A percentile compares a stretch with the other conserved stretches of the same genome.
These are phyloP conservation scores for Onchidella celtica DNA, from an alignment of 2,888 invertebrate genomes.

Conservation along the genomic window DNA sequence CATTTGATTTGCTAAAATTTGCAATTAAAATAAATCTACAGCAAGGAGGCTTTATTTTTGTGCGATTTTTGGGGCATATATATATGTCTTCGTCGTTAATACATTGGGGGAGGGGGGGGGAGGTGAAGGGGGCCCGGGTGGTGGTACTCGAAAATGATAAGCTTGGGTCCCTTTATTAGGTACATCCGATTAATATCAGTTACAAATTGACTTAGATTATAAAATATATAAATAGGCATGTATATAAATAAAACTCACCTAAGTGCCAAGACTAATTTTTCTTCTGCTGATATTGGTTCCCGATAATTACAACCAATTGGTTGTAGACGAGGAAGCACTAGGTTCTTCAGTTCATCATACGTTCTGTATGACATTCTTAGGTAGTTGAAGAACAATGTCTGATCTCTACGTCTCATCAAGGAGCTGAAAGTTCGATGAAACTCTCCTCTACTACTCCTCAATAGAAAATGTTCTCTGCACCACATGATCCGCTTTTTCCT, in stretches of 20 bases:
- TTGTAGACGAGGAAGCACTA: slow-evolving; percentile 24
- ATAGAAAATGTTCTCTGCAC: background rate
- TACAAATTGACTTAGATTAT: no score
- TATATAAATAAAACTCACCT: background rate
- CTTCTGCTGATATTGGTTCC: slow-evolving; percentile 12
- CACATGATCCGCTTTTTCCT: slow-evolving; percentile 14
- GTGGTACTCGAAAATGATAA: no score
- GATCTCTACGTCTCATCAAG: background rate
- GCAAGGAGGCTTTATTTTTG: no score
- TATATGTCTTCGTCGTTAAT: no score
- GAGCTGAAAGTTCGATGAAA: background rate
- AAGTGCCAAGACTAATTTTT: slow-evolving; percentile 25
- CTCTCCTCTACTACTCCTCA: background rate
- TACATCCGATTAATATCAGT: no score
- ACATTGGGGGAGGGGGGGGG: background rate
- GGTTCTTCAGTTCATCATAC: background rate
- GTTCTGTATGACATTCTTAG: background rate
- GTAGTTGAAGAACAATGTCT: background rate
- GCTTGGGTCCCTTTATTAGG: no score
- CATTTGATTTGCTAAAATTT: no score
- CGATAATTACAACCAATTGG: slow-evolving; percentile 15
- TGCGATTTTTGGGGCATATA: no score
- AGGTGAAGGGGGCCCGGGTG: no score
- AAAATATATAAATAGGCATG: no score
- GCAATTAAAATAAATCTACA: no score